A percentile compares a stretch with the other conserved stretches of the same genome.
These are phyloP conservation scores for Mormyrus hasselquistii DNA, from an alignment of 2,797 vertebrate species.

Conservation along the genomic window DNA sequence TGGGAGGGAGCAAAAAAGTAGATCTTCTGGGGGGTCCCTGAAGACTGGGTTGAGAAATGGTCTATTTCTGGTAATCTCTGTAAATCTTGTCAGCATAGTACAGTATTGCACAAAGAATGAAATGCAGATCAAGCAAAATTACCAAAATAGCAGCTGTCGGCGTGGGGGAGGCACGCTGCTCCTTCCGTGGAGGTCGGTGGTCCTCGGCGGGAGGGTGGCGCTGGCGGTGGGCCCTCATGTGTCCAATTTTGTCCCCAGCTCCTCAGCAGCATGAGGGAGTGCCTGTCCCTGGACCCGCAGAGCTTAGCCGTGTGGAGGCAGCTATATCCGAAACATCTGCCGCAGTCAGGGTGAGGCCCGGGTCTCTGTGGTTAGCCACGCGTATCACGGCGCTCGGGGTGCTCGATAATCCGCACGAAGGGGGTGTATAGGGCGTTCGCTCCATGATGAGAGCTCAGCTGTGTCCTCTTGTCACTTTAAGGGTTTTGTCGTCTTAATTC, in stretches of 20 bases:
- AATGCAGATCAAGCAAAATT: background rate
- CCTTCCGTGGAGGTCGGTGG: background rate
- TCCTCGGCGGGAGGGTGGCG: background rate
- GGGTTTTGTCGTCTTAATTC: background rate
- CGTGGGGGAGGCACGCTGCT: background rate
- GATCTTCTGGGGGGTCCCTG: background rate
- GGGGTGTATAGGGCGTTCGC: background rate
- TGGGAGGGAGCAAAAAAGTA: background rate
- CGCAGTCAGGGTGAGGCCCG: conserved; percentile 77
- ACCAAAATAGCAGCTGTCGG: background rate
- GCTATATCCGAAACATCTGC: conserved; percentile 85
- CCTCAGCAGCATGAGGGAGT: conserved; percentile 79
- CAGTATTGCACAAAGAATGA: background rate
- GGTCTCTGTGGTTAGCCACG: background rate
- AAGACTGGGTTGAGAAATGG: background rate
- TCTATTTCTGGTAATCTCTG: background rate
- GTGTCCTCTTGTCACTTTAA: background rate
- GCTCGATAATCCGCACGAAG: background rate
- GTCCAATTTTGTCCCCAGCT: conserved; percentile 56
- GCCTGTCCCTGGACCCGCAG: conserved; percentile 76
- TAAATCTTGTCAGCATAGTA: background rate
- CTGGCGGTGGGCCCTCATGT: background rate
- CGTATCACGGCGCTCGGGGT: background rate
- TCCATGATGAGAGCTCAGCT: background rate
- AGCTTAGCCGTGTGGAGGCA: conserved; percentile 88